phyloP scores from a whole-genome alignment of 2,888 invertebrate genomes.

The Urechis unicinctus region DNA sequence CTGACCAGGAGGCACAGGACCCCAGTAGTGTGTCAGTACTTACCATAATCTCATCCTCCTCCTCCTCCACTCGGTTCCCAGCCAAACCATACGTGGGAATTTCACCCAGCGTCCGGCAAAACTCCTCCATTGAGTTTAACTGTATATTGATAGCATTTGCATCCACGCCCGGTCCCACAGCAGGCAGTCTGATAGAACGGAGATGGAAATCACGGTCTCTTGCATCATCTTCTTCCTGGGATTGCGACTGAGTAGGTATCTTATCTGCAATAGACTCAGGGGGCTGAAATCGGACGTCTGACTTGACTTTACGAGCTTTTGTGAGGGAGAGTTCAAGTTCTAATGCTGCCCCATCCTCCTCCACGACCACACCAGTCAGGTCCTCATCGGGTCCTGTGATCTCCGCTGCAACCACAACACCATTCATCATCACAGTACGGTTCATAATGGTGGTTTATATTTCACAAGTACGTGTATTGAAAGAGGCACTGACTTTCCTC shows the following conservation, averaged over 20 bases:
- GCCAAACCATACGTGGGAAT: slow-evolving; percentile 90
- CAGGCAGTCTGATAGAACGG: not conserved
- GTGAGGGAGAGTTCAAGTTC: slow-evolving; percentile 64
- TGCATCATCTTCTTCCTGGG: not conserved
- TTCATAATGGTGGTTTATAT: too few relatives aligned
- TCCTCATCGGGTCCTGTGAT: slow-evolving; percentile 50
- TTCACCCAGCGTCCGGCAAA: slow-evolving; percentile 90
- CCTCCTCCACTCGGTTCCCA: slow-evolving; percentile 75
- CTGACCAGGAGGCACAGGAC: too few relatives aligned
- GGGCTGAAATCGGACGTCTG: too few relatives aligned
- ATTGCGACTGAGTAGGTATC: not conserved
- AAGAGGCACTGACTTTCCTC: slow-evolving; percentile 10
- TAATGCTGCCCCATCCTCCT: slow-evolving; percentile 64
- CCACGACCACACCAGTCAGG: slow-evolving; percentile 58
- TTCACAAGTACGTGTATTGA: not conserved
- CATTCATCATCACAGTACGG: not conserved
- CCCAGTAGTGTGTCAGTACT: not conserved
- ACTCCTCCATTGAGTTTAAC: slow-evolving; percentile 90
- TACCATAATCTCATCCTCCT: slow-evolving; percentile 61
- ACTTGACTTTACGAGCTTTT: slow-evolving; percentile 66
- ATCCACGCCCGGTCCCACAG: not conserved
- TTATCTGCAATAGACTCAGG: not conserved
- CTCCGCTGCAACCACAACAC: slow-evolving; percentile 47
- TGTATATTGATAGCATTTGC: slow-evolving; percentile 53
- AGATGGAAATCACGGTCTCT: not conserved